Evolutionary conservation across 2,888 invertebrate species (phyloP).

Genomic region (Lasioglossum morio): DNA sequence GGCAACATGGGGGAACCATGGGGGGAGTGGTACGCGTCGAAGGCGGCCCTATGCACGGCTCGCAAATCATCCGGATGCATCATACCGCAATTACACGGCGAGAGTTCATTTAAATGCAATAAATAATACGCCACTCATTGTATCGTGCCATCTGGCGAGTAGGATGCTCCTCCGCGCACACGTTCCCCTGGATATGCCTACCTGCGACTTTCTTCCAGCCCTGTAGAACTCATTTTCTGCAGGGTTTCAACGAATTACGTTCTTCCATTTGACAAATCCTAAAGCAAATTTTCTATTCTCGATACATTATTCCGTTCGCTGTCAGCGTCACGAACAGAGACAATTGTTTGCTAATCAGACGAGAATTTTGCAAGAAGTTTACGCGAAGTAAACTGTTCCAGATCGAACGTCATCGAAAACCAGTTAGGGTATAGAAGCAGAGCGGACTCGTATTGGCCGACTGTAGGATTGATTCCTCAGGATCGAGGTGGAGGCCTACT

Average conservation of each 20-base stretch:
- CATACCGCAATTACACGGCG: slow-evolving; percentile 83
- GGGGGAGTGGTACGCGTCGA: slow-evolving; percentile 60
- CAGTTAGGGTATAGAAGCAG: neutral
- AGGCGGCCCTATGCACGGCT: slow-evolving; percentile 74
- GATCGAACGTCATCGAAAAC: neutral
- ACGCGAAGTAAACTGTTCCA: neutral
- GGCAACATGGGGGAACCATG: neutral
- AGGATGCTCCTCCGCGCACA: neutral
- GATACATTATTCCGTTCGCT: no score
- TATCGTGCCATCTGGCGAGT: slow-evolving; percentile 75
- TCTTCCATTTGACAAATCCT: neutral
- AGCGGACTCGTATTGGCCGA: neutral
- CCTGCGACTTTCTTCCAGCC: neutral
- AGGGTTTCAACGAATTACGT: neutral
- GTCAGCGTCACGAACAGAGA: no score
- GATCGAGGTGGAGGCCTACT: slow-evolving; percentile 34
- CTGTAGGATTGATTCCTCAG: slow-evolving; percentile 63
- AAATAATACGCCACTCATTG: slow-evolving; percentile 83
- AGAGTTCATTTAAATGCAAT: slow-evolving; percentile 84
- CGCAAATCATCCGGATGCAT: slow-evolving; percentile 84
- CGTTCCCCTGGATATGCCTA: neutral
- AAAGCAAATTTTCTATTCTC: neutral
- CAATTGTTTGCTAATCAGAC: neutral
- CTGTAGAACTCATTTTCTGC: neutral
- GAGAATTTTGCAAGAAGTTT: neutral